phyloP scores from a whole-genome alignment of 2,113 vertebrate species.

The Bubalus kerabau region DNA sequence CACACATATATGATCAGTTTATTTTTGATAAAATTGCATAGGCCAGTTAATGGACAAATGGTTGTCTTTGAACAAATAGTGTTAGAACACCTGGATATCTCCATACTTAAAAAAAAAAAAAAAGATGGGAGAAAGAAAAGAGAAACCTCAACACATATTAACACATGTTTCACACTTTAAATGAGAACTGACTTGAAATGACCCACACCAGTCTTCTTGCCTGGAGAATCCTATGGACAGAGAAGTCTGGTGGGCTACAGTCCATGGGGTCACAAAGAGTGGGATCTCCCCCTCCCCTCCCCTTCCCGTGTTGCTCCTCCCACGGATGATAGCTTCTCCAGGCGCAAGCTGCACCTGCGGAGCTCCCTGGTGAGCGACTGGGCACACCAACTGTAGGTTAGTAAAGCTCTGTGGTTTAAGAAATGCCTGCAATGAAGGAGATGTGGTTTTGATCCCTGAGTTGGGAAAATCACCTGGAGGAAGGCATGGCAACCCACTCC shows the following conservation, averaged over 20 bases:
- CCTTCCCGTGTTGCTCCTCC: conserved; percentile 73
- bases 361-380: conserved; percentile 30
- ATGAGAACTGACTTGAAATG: neutral
- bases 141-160: neutral
- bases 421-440: neutral
- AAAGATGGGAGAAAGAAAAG: neutral
- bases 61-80: neutral
- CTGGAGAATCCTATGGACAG: neutral
- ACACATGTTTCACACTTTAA: neutral
- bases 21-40: neutral
- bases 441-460: neutral
- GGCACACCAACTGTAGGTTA: neutral
- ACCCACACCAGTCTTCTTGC: neutral
- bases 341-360: conserved; percentile 86
- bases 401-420: neutral
- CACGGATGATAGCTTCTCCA: conserved; percentile 72
- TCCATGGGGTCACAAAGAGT: neutral
- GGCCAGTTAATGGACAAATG: neutral
- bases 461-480: neutral
- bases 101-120: neutral
- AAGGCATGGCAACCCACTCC: neutral
- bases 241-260: neutral
- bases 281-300: neutral
- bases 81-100: neutral
- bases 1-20: neutral